Evolutionary conservation across 2,888 invertebrate species (phyloP).

Genomic region (Antitype chi): DNA sequence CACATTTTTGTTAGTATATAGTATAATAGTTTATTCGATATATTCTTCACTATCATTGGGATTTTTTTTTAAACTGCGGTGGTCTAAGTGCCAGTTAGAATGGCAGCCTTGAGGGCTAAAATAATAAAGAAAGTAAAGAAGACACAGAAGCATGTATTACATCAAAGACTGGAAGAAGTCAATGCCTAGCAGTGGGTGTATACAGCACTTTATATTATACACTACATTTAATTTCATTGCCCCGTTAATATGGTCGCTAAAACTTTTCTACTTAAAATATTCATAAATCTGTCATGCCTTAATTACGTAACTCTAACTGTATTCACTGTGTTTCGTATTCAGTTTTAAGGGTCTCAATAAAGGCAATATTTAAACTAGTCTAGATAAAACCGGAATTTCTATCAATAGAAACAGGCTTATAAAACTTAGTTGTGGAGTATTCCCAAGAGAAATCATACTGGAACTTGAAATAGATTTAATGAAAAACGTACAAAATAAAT

Average conservation of each 20-base stretch:
- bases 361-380: not conserved
- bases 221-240: not conserved
- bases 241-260: too few relatives aligned
- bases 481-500: conserved; percentile 32
- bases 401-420: conserved; percentile 5
- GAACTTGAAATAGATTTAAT: conserved; percentile 29
- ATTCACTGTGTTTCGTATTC: not conserved
- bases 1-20: not conserved
- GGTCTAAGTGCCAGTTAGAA: not conserved
- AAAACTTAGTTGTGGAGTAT: not conserved
- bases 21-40: not conserved
- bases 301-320: too few relatives aligned
- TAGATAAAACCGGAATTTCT: not conserved
- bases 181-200: not conserved
- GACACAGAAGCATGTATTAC: not conserved
- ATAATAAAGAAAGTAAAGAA: too few relatives aligned
- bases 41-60: not conserved
- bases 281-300: not conserved
- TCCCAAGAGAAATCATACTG: conserved; percentile 50
- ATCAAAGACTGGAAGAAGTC: not conserved
- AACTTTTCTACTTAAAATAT: not conserved
- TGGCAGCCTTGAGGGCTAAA: not conserved
- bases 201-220: too few relatives aligned
- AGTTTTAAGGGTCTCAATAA: not conserved
- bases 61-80: not conserved